phyloP scores from a whole-genome alignment of 2,113 vertebrate genomes.

The Podilymbus podiceps region DNA sequence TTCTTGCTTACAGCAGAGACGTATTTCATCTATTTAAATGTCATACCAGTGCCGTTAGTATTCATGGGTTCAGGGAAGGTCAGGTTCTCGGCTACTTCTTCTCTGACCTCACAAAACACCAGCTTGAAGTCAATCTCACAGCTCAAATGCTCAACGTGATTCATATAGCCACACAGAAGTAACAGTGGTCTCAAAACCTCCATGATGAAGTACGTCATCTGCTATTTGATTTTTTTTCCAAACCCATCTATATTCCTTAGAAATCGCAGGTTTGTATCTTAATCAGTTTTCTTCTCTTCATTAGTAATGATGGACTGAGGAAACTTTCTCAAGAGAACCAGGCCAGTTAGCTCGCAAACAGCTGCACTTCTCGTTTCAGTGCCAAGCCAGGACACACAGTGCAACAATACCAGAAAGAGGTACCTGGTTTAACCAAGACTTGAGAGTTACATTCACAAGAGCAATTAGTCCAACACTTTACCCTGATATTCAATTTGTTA shows the following conservation, averaged over 20 bases:
- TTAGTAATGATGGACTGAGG: not conserved
- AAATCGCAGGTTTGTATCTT: not conserved
- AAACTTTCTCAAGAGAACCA: not conserved
- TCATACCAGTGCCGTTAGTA: not conserved
- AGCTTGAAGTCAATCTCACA: not conserved
- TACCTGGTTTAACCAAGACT: not conserved
- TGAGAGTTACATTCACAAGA: fast-evolving
- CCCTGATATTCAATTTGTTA: not conserved
- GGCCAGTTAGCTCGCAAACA: not conserved
- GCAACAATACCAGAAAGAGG: no score
- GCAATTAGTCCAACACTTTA: not conserved
- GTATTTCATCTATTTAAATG: not conserved
- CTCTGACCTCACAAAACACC: not conserved
- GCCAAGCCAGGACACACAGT: not conserved
- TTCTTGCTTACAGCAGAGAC: not conserved
- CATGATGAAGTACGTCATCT: not conserved
- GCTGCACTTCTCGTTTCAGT: not conserved
- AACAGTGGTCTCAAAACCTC: not conserved
- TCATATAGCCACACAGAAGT: not conserved
- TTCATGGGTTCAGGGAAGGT: not conserved
- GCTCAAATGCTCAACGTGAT: not conserved
- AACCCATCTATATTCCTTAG: not conserved
- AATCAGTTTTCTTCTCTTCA: not conserved
- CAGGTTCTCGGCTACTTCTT: not conserved
- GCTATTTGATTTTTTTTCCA: not conserved